phyloP scores from a whole-genome alignment of 2,113 vertebrate species.

The Hipposideros armiger region DNA sequence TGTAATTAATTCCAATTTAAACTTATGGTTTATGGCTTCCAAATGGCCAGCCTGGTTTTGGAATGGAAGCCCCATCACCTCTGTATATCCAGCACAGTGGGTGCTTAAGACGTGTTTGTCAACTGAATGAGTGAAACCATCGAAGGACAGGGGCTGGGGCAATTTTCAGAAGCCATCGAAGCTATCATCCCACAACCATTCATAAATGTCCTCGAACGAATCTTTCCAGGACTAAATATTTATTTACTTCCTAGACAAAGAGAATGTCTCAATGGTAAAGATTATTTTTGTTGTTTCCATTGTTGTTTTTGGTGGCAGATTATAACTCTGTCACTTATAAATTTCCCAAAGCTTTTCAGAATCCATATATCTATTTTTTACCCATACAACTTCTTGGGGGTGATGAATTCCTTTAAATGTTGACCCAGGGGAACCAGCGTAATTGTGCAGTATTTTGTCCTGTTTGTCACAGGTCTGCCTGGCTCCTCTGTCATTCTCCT shows the following conservation, averaged over 20 bases:
- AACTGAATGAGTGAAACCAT: background rate
- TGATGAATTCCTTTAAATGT: fast-evolving
- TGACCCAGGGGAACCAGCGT: fast-evolving
- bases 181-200: fast-evolving
- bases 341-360: background rate
- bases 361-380: fast-evolving
- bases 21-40: background rate
- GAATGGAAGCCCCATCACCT: fast-evolving
- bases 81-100: background rate
- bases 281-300: fast-evolving
- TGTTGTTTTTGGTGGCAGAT: background rate
- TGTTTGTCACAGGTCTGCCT: too few species aligned
- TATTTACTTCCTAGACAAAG: background rate
- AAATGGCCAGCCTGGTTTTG: background rate
- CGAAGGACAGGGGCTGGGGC: background rate
- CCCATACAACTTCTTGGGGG: background rate
- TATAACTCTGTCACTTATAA: too few species aligned
- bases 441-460: fast-evolving
- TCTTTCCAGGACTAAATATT: too few species aligned
- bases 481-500: fast-evolving
- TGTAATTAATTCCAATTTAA: background rate
- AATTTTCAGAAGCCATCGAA: fast-evolving
- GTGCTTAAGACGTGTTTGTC: background rate
- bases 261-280: fast-evolving
- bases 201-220: fast-evolving